Evolutionary conservation across 1,140 invertebrate genomes (phyloP).

Genomic region (Arion vulgaris): DNA sequence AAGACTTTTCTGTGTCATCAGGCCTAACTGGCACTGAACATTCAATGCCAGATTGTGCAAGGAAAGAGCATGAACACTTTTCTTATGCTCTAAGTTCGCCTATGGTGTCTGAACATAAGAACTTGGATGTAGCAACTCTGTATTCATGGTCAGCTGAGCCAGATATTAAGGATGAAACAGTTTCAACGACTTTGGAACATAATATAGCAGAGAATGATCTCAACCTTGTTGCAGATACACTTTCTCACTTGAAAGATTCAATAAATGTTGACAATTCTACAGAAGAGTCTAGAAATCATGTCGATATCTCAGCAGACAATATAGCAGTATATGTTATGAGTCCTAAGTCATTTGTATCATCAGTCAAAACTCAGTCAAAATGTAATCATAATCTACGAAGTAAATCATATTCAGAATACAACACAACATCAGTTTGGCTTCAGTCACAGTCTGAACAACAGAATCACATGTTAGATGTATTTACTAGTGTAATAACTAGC

Average conservation of each 20-base stretch:
- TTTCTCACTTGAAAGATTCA: neutral
- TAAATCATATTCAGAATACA: neutral
- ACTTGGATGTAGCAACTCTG: neutral
- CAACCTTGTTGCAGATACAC: neutral
- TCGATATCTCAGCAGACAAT: constrained; percentile 4
- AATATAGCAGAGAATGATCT: neutral
- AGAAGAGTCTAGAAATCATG: neutral
- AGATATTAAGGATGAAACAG: neutral
- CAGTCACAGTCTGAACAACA: neutral
- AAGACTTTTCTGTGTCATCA: neutral
- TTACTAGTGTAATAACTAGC: neutral
- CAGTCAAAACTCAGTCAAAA: neutral
- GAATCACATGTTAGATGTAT: neutral
- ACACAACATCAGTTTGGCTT: neutral
- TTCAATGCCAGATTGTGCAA: neutral
- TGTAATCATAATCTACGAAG: neutral
- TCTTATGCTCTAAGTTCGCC: neutral
- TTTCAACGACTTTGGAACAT: neutral
- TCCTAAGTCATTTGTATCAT: constrained; percentile 23
- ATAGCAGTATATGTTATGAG: constrained; percentile 36
- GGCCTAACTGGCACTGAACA: neutral
- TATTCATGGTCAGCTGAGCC: neutral
- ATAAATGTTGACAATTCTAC: neutral
- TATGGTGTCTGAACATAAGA: neutral
- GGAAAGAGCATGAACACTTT: neutral